Evolutionary conservation across 2,797 vertebrate species (phyloP), one percentile per base, ranked within the genome.

Genomic region (Malacoctenus gilli): DNA sequence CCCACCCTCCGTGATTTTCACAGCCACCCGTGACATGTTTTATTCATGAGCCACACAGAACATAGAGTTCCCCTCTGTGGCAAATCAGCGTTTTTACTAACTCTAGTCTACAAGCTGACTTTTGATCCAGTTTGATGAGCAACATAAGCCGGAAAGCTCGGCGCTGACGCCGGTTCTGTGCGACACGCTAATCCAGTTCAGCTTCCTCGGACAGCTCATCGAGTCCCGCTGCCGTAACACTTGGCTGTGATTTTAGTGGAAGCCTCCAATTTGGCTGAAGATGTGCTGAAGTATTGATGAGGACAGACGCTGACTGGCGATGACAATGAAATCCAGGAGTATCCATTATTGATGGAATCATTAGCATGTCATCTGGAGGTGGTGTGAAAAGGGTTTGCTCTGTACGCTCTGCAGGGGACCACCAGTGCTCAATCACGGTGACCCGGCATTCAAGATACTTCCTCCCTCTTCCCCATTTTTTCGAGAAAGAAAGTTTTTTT

Each of bases 271-370:
- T 75, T 58, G 59, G 43, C 62, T 49, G 4, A 16, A 54, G 43
- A 64, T 46, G 47, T 56, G 28, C 20, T 80, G 1, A 77, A 85
- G 72, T 75, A 81, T 75, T 85, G 73, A 87, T 77, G 75, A 72
- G 20, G 32, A 13, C 59, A 37, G 79, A 72, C 69, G 30, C 41
- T 60, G 67, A 70, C 35, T n/a, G 63, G 65, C 32, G 70, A 78
- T 73, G 65, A 71, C 69, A 68, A 38, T 61, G 28, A 75, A 73
- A 75, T 64, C 72, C 68, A 59, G 35, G 36, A 7, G 16, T 47
- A 63, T 85, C 34, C 66, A 82, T 80, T 75, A 85, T 87, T 74
- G 63, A 87, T 76, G 34, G 31, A 42, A 58, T 69, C 64, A 66
- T 83, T 79, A 69, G 49, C 57, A 38, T 72, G 67, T 79, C 78